phyloP scores from a whole-genome alignment of 2,113 vertebrate species.

The Pachyramphus minor region DNA sequence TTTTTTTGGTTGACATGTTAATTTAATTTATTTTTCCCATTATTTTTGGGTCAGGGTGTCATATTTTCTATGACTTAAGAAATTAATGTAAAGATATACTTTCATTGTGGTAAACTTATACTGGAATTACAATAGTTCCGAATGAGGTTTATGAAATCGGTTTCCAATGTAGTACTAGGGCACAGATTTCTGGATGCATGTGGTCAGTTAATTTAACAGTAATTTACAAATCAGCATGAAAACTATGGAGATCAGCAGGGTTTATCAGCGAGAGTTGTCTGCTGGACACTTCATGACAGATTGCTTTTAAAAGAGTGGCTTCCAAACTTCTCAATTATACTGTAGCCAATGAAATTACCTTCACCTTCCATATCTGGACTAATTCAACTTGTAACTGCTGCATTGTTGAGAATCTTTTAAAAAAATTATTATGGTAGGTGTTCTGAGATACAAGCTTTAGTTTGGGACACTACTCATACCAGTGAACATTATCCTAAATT shows the following conservation, averaged over 20 bases:
- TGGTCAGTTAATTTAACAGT: neutral
- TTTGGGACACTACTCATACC: neutral
- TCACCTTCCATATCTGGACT: neutral
- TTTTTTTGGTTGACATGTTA: neutral
- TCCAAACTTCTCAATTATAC: neutral
- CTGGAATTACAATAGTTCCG: neutral
- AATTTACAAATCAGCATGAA: slow-evolving; percentile 4
- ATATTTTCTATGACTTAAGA: neutral
- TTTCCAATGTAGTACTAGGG: neutral
- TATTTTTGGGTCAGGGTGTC: neutral
- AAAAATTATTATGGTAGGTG: neutral
- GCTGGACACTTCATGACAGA: neutral
- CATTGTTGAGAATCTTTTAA: neutral
- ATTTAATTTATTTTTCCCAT: neutral
- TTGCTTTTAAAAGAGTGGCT: neutral
- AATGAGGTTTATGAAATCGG: neutral
- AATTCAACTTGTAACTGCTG: neutral
- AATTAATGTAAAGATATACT: neutral
- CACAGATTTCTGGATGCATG: neutral
- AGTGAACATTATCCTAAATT: neutral
- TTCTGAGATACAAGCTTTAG: neutral
- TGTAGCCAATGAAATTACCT: neutral
- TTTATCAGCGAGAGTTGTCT: neutral
- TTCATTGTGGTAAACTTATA: neutral
- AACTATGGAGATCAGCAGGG: neutral